Conservation (phyloP, 2,113 vertebrate species). For the Prionailurus viverrinus region DNA sequence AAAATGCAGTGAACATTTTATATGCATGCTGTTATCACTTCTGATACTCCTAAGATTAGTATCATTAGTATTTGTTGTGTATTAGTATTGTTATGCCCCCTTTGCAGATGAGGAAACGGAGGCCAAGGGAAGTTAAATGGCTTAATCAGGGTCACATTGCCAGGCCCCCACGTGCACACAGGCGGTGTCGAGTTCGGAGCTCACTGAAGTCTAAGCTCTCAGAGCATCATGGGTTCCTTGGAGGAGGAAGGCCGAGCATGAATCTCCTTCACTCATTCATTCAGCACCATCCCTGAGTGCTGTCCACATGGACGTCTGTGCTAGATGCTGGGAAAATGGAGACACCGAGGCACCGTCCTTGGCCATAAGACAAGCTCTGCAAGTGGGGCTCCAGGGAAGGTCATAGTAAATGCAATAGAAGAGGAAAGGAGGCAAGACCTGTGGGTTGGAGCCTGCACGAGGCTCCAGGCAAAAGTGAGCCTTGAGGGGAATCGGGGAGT, state of each 20-base stretch:
- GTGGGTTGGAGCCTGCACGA: neutral
- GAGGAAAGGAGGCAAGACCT: neutral
- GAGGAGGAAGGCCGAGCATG: neutral
- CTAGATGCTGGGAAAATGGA: neutral
- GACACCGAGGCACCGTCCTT: rapidly evolving
- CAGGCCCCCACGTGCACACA: neutral
- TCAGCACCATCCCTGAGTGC: rapidly evolving
- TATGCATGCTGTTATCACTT: neutral
- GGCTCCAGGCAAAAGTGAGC: neutral
- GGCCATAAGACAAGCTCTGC: rapidly evolving
- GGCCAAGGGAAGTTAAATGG: neutral
- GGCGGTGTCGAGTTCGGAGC: rapidly evolving
- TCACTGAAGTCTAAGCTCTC: rapidly evolving
- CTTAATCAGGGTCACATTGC: too few species aligned
- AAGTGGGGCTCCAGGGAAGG: neutral
- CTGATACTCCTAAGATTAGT: neutral
- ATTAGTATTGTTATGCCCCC: neutral
- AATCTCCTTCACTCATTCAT: rapidly evolving
- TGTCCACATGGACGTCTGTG: rapidly evolving
- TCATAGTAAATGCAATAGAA: too few species aligned
- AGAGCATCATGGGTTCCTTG: neutral
- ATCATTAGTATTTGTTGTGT: too few species aligned
- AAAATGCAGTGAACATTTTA: neutral
- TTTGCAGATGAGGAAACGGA: neutral
- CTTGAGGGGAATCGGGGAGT: rapidly evolving